Conservation (phyloP, 2,797 vertebrate species). For the Leptatherina wallacei region DNA sequence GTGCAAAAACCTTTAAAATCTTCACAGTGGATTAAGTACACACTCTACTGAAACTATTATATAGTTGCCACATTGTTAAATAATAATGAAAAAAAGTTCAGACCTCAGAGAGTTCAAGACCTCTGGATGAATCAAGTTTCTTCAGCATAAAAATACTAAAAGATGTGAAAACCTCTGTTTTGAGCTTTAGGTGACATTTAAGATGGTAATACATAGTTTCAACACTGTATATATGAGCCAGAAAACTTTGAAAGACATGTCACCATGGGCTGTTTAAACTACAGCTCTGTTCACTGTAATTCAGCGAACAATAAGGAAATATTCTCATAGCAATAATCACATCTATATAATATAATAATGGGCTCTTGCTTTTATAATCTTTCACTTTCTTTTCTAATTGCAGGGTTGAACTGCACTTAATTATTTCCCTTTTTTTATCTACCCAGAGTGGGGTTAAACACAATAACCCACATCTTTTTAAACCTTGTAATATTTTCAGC, state of each 20-base stretch:
- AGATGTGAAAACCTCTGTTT: not conserved
- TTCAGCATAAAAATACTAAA: not conserved
- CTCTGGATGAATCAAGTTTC: not conserved
- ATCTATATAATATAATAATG: not conserved
- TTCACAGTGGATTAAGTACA: too few species aligned
- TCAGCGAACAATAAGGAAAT: slow-evolving; percentile 3
- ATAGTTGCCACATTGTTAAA: too few species aligned
- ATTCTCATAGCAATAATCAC: not conserved
- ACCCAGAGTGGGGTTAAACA: not conserved
- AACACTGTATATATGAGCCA: not conserved
- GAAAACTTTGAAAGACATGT: not conserved
- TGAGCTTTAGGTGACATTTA: not conserved
- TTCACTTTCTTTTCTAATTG: not conserved
- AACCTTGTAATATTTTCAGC: not conserved
- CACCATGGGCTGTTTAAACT: slow-evolving; percentile 16
- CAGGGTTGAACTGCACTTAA: too few species aligned
- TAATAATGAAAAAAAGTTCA: not conserved
- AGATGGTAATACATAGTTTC: not conserved
- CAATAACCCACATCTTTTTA: not conserved
- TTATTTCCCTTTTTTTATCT: too few species aligned
- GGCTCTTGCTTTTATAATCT: not conserved
- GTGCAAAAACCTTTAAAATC: too few species aligned
- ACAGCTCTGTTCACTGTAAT: slow-evolving; percentile 4
- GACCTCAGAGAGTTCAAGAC: not conserved
- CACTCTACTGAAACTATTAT: too few species aligned